Evolutionary conservation across 2,797 vertebrate genomes (phyloP).

Genomic region (Halcyon smyrnensis): DNA sequence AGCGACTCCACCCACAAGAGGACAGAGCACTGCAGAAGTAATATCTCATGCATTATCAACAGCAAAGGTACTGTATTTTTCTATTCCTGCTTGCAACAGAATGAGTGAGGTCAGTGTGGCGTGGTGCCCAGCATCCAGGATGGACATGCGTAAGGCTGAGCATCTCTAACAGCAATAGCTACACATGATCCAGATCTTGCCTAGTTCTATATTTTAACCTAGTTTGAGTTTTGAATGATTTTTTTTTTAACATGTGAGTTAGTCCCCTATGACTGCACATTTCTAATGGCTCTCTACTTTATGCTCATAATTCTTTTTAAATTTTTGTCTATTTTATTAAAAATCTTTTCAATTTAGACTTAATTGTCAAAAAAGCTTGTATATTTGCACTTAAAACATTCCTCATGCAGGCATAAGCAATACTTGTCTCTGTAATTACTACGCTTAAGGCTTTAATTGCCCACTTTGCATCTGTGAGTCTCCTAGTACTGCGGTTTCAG

Average conservation of each 20-base stretch:
- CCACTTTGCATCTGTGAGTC: conserved; percentile 23
- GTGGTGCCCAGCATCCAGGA: background rate
- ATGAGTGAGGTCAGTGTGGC: background rate
- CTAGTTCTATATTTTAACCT: background rate
- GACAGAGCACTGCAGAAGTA: background rate
- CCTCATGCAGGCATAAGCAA: conserved; percentile 16
- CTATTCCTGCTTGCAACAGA: background rate
- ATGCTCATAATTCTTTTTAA: background rate
- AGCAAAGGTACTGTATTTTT: background rate
- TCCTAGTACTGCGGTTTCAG: conserved; percentile 22
- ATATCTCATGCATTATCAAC: background rate
- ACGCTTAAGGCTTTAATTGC: conserved; percentile 17
- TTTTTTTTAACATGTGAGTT: background rate
- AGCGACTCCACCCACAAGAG: background rate
- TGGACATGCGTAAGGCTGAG: fast-evolving
- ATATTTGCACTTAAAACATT: conserved; percentile 19
- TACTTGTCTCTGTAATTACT: conserved; percentile 12
- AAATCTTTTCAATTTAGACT: conserved; percentile 7
- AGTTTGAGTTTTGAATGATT: background rate
- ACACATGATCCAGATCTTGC: background rate
- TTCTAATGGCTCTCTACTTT: background rate
- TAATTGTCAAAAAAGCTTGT: conserved; percentile 29
- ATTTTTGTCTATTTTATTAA: background rate
- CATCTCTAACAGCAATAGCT: background rate
- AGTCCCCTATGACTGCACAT: background rate